Base-by-base conservation (phyloP, 2,888 invertebrate species). In the Scaptomyza polygonia region DNA sequence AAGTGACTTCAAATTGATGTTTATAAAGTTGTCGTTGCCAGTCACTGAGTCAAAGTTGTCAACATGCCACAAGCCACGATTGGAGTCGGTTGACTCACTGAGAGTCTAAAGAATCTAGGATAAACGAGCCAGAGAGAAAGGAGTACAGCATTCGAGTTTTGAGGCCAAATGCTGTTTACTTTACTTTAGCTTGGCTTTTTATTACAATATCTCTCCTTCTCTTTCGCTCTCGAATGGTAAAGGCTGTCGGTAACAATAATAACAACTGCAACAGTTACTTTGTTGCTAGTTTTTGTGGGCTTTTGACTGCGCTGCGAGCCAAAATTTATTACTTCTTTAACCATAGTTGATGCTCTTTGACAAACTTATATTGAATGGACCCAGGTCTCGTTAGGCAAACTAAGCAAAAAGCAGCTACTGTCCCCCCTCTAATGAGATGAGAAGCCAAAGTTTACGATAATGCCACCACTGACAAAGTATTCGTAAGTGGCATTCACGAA, bases 21-120 rank as follows among this genome's bases (percentile, higher is more conserved):
- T 77, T 72, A 77, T 79, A 79, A 72, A 72, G 80, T 79, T 79
- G 75, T 65, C 59, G 72, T 49, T 49, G 61, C 48, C 72, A 72
- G 72, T 59, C 77, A 77, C 34, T 40, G 58, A 77, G 77, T 61
- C 80, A 77, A 62, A 77, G 77, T 77, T 80, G 77, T 80, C 80
- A 77, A 79, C 77, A 66, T 61, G 55, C 70, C 75, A 73, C 57
- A 67, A 72, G 72, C 69, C 69, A 78, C 74, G 69, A 74, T 76
- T 72, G 64, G 57, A 72, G 72, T 44, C 70, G 61, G 65, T 27
- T 54, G 49, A 49, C 32, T 49, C 32, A 55, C 42, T 42, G 39
- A 16, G 9, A 39, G 39, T 16, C 16, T 16, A 16, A 12, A 39
- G 39, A 16, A 16, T 3, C 9, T 4, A 7, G 36, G 16, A 39